A percentile compares a stretch with the other conserved stretches of the same genome.
Evolutionary conservation across 2,888 invertebrate species (phyloP).

Genomic region (Phaonia tiefii): DNA sequence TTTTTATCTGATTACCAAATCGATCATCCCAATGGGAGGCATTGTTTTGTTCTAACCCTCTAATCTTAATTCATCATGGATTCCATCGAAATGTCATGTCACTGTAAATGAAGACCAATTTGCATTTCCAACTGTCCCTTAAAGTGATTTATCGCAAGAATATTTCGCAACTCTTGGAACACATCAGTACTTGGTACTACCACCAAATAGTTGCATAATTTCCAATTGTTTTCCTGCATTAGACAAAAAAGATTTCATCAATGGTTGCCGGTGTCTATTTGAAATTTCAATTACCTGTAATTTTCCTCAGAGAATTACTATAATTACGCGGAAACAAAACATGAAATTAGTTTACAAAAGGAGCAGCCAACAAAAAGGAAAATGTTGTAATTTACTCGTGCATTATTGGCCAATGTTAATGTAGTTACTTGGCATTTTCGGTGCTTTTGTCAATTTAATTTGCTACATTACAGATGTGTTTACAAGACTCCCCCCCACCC

Average conservation of each 20-base stretch:
- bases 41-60: too few species aligned
- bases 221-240: background rate
- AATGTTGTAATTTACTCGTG: slow-evolving; percentile 54
- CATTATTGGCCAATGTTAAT: background rate
- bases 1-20: too few species aligned
- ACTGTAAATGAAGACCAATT: too few species aligned
- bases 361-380: slow-evolving; percentile 30
- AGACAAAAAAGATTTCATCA: background rate
- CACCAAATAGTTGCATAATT: slow-evolving; percentile 6
- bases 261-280: slow-evolving; percentile 6
- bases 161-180: background rate
- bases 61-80: too few species aligned
- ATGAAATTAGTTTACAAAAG: slow-evolving; percentile 55
- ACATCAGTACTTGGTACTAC: background rate
- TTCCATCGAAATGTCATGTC: too few species aligned
- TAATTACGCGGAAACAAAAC: slow-evolving; percentile 66
- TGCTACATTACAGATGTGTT: slow-evolving; percentile 61
- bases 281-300: slow-evolving; percentile 61
- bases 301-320: slow-evolving; percentile 61
- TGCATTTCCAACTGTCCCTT: slow-evolving; percentile 1
- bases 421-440: slow-evolving; percentile 50
- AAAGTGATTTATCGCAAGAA: background rate
- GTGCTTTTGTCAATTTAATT: slow-evolving; percentile 67
- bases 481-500: slow-evolving; percentile 32
- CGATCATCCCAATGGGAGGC: too few species aligned